A percentile compares a stretch with the other conserved stretches of the same genome.
Evolutionary conservation across 2,888 invertebrate genomes (phyloP).

Genomic region (Atherix ibis): DNA sequence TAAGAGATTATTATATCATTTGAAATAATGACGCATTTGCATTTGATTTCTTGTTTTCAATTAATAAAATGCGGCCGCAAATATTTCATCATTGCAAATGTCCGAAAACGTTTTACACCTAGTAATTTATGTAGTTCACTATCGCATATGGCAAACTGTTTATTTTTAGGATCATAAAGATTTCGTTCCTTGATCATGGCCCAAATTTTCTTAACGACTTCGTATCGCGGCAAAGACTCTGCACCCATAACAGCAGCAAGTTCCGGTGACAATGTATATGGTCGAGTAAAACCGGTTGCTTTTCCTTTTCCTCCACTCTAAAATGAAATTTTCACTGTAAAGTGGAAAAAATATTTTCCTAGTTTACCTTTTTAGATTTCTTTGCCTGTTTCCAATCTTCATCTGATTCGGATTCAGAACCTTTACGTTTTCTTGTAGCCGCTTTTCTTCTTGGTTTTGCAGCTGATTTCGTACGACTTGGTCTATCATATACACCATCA

Average conservation of each 20-base stretch:
- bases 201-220: slow-evolving; percentile 84
- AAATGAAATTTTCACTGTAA: slow-evolving; percentile 16
- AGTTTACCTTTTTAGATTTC: slow-evolving; percentile 20
- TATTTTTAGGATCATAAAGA: slow-evolving; percentile 84
- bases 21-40: too few species aligned
- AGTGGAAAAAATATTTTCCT: slow-evolving; percentile 4
- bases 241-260: slow-evolving; percentile 66
- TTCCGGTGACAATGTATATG: slow-evolving; percentile 70
- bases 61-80: slow-evolving; percentile 67
- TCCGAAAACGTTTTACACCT: slow-evolving; percentile 81
- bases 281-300: slow-evolving; percentile 68
- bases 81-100: slow-evolving; percentile 96
- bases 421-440: slow-evolving; percentile 25
- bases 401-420: slow-evolving; percentile 50
- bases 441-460: slow-evolving; percentile 26
- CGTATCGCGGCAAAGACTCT: slow-evolving; percentile 70
- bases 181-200: slow-evolving; percentile 77
- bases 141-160: slow-evolving; percentile 89
- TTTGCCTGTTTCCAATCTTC: slow-evolving; percentile 51
- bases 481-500: slow-evolving; percentile 38
- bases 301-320: slow-evolving; percentile 35
- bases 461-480: slow-evolving; percentile 36
- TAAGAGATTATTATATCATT: too few species aligned
- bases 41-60: too few species aligned
- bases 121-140: slow-evolving; percentile 78